Evolutionary conservation across 2,113 vertebrate species (phyloP), one percentile per base, ranked within the genome.

Genomic region (Platichthys stellatus): DNA sequence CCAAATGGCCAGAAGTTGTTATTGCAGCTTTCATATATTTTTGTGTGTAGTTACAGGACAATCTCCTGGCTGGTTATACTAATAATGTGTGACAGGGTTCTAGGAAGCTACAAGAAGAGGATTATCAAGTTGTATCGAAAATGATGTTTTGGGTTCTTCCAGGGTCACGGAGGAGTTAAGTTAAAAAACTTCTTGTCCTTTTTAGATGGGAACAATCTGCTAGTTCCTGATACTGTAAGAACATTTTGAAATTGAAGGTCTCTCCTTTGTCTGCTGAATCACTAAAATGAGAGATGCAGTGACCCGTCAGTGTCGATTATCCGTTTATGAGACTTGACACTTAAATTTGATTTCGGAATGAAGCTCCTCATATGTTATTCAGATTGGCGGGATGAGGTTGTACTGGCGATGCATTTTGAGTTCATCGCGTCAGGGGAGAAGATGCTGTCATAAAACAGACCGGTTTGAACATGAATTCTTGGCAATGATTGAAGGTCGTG

Each of bases 61-160:
- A n/a, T 20, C 21, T 17, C 20, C 24, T 53, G 35, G 14, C 4
- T 28, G 28, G 3, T 21, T 40, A 3, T 21, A 49, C 28, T 18
- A 11, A 63, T 60, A 18, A 60, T 4, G 35, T 31, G 10, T 51
- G n/a, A 45, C 40, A 28, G 14, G 28, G 14, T 53, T 18, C 15
- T 20, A 58, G 59, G n/a, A 54, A 18, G 59, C 62, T 26, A 3
- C 24, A 24, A 17, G 10, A 35, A 6, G 24, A 47, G 53, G 43
- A 28, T 54, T 18, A 8, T 35, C 40, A 59, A 31, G n/a, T 58
- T 68, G 35, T 56, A 8, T 61, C 5, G 13, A n/a, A 38, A 80
- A 77, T 18, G 5, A 43, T 54, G 45, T 74, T 73, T 63, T 13
- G 63, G 63, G 77, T 87, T 40, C 79, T 75, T 81, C 20, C n/a